Base-by-base conservation (phyloP, 2,113 vertebrate genomes). In the Prietella phreatophila region DNA sequence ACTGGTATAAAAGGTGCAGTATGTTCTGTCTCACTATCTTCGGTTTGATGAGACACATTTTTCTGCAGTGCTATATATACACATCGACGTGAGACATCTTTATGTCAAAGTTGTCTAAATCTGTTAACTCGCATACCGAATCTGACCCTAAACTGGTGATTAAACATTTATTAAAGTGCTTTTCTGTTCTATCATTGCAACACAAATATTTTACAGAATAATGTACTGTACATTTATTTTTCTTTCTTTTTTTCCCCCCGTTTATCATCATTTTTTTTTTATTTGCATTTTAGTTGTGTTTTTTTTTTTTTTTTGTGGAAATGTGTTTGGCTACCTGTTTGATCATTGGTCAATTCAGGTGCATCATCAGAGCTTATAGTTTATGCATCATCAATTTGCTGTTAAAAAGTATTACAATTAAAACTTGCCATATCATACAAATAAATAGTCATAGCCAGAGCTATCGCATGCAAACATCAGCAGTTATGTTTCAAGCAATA, bases 151-250 rank as follows among this genome's bases (percentile, higher is more conserved):
- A 95, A 95, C 93, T 91, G 93, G 93, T 95, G 94, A 95, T 96
- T 95, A 95, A 95, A 96, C 93, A 94, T 96, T 96, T 95, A 95
- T 95, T 96, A 96, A 96, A 96, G 95, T 96, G 95, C 95, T 94
- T 96, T 91, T 93, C 89, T 94, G 91, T 94, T 95, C 92, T 94
- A 93, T 94, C 91, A 91, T 95, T 94, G 95, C 94, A 92, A 95
- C 95, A 95, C 93, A 93, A 95, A 94, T 93, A 93, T 92, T 95
- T 95, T 95, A 95, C 95, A 95, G 90, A 95, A 95, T 93, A 94
- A 94, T 95, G 93, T 92, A 94, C 94, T 94, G 92, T 96, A 96
- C 95, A 96, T 90, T 93, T 93, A 92, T 93, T 93, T 92, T 86
- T 89, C 42, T 84, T 30, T 19, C 4, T 27, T 42, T 61, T 56